phyloP scores from a whole-genome alignment of 2,113 vertebrate species.

The Nesoenas mayeri region DNA sequence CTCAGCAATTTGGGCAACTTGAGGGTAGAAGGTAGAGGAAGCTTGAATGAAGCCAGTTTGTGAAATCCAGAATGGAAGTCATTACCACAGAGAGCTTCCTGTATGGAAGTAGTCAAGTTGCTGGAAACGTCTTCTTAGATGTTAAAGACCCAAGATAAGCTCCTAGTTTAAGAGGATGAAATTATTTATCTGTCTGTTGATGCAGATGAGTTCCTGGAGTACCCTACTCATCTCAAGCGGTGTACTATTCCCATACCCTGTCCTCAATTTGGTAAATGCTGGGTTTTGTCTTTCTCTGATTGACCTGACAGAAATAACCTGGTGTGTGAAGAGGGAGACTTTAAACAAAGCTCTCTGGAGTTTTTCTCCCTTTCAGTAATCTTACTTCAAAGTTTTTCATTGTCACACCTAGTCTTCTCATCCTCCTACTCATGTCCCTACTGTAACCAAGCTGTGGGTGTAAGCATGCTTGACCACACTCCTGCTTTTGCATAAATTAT shows the following conservation, averaged over 20 bases:
- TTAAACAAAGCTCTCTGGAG: slow-evolving; percentile 3
- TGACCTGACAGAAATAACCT: background rate
- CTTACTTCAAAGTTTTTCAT: background rate
- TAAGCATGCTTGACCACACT: background rate
- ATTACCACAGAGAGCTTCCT: background rate
- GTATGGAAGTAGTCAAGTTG: background rate
- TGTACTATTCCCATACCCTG: background rate
- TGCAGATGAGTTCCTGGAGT: background rate
- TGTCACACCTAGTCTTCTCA: background rate
- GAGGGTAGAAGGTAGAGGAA: background rate
- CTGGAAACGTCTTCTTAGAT: background rate
- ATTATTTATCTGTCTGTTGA: background rate
- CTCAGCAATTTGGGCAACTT: background rate
- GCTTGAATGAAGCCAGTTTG: background rate
- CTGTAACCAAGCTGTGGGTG: background rate
- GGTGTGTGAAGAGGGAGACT: background rate
- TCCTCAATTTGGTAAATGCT: background rate
- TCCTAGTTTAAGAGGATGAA: background rate
- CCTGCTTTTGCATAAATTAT: background rate
- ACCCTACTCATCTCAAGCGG: background rate
- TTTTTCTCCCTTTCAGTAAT: background rate
- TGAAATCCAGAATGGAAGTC: background rate
- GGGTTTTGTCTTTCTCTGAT: background rate
- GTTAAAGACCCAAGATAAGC: background rate
- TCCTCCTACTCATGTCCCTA: background rate